Percentiles rank a stretch among this genome's conserved stretches.
phyloP scores from a whole-genome alignment of 2,888 invertebrate genomes.

The Drosophila flavopinicola region DNA sequence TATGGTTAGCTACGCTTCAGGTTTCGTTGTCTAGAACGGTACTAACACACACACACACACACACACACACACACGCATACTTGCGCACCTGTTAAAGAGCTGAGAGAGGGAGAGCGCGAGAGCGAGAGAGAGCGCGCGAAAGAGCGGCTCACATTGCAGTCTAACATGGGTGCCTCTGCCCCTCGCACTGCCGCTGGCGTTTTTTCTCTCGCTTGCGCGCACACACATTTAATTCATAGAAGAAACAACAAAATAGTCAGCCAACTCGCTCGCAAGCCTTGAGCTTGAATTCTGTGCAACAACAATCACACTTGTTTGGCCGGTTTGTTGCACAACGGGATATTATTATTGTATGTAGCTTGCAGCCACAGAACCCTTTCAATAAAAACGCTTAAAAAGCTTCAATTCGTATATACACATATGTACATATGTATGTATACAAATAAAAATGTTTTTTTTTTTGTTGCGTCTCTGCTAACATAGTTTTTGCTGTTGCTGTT shows the following conservation, averaged over 20 bases:
- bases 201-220: conserved; percentile 19
- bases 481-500: conserved; percentile 22
- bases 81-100: conserved; percentile 34
- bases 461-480: conserved; percentile 31
- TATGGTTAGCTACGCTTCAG: conserved; percentile 75
- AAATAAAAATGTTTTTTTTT: conserved; percentile 1
- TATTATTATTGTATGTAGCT: conserved; percentile 64
- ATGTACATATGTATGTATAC: no score
- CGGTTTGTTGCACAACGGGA: conserved; percentile 78
- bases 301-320: conserved; percentile 62
- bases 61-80: conserved; percentile 23
- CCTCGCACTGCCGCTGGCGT: conserved; percentile 6
- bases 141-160: conserved; percentile 66
- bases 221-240: conserved; percentile 33
- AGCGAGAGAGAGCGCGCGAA: conserved; percentile 42
- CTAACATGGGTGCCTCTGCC: conserved; percentile 47
- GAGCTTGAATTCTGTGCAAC: conserved; percentile 52
- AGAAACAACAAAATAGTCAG: conserved; percentile 13
- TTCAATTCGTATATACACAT: conserved; percentile 9
- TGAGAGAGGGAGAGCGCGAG: conserved; percentile 44
- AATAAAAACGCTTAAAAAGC: conserved; percentile 44
- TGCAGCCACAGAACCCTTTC: conserved; percentile 59
- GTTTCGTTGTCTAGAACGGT: conserved; percentile 76
- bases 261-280: conserved; percentile 36
- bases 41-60: conserved; percentile 61